Evolutionary conservation across 1,140 invertebrate species (phyloP), one percentile per base, ranked within the genome.

Genomic region (Micrasema longulum): DNA sequence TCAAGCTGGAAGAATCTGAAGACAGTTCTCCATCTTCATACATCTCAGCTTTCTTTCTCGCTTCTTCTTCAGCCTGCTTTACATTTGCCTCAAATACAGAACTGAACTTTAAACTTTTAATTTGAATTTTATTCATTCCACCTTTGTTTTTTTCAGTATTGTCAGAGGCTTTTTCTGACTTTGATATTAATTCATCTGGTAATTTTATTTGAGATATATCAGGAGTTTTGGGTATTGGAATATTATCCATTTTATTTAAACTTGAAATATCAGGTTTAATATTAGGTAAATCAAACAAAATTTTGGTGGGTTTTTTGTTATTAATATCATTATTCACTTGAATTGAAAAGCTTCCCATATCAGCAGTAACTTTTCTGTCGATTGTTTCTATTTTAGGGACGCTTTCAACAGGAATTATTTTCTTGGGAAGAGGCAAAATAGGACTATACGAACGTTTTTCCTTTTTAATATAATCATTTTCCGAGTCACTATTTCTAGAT

Each of bases 91-190:
- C 89, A 80, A 88, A 91, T 18, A 91, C 87, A 41, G 84, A 77
- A 82, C 89, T 91, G 55, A 89, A 88, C 76, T 90, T 91, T 16
- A 91, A 82, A 78, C 90, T 88, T 77, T 90, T 90, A 74, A 91
- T 90, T 73, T 87, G 81, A 77, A 84, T 85, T 79, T 85, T 86
- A 69, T 79, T 81, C 69, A 77, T 81, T 4, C 63, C 62, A 10
- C 57, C 2, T 77, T 85, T 84, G 23, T 76, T 71, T 75, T 84
- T 84, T 48, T 85, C 83, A 76, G 66, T 79, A 63, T 76, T 71
- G 26, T 77, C 76, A 31, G 14, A 52, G 72, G 16, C n/a, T 22
- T 26, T 65, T 26, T 6, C 12, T 20, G n/a, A 43, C 50, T 69
- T 63, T 64, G 35, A 31, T 7, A 18, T 14, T 31, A 52, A 12